A percentile compares a stretch with the other conserved stretches of the same genome.
These are phyloP conservation scores for Arbacia lixula DNA, from an alignment of 53 echinoderm and acorn worm genomes.

Conservation along the genomic window DNA sequence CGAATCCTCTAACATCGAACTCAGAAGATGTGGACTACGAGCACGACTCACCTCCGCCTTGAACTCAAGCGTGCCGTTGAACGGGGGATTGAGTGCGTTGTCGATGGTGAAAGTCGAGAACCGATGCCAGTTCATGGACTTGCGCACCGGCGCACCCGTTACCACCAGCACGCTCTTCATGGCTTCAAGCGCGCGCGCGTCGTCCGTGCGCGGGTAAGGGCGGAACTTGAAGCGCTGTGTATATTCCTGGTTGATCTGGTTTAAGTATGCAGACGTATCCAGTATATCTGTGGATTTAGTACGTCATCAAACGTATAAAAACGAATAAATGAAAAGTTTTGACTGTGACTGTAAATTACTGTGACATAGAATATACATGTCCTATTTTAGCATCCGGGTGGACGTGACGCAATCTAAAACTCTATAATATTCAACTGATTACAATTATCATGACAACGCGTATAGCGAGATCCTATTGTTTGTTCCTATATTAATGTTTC, in stretches of 20 bases:
- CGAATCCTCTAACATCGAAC: too few relatives aligned
- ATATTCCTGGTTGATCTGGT: not conserved
- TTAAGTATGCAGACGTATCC: not conserved
- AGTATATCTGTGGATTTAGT: not conserved
- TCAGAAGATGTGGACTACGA: too few relatives aligned
- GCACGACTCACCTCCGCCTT: not conserved
- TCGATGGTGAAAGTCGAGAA: not conserved
- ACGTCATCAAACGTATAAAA: too few relatives aligned
- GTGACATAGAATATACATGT: too few relatives aligned
- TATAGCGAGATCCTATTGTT: too few relatives aligned
- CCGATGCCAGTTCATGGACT: not conserved
- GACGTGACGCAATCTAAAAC: too few relatives aligned
- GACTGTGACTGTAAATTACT: too few relatives aligned
- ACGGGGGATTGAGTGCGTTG: not conserved
- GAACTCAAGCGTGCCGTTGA: not conserved
- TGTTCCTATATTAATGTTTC: too few relatives aligned
- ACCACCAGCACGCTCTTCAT: constrained; percentile 1
- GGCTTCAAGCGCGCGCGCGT: constrained; percentile 27
- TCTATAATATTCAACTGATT: too few relatives aligned
- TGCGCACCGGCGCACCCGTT: not conserved
- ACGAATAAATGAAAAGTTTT: too few relatives aligned
- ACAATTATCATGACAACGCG: too few relatives aligned
- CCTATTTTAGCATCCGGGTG: too few relatives aligned
- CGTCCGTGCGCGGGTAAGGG: not conserved
- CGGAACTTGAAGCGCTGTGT: not conserved